Base-by-base conservation (phyloP, 2,888 invertebrate species). In the Aplocera efformata region DNA sequence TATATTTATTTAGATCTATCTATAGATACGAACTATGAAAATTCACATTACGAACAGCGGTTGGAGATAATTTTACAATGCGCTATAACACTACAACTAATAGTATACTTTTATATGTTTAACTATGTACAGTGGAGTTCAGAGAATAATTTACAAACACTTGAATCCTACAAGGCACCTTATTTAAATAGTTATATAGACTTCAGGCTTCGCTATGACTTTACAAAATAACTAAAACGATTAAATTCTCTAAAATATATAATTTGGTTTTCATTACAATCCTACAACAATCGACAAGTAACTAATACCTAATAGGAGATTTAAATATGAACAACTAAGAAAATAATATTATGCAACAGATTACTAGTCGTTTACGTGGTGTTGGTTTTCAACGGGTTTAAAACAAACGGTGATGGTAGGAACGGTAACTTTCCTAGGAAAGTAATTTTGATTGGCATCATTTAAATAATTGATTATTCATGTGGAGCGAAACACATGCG, bases 381-480 rank as follows among this genome's bases (percentile, higher is more conserved):
- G 79, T 75, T 79, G 75, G 74, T 69, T 70, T 71, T 67, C 63
- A 62, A 64, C 55, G 54, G 56, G 52, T 55, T 54, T 61, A 61
- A 58, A 59, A 53, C 60, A 55, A 50, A 52, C 37, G 35, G 42
- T 50, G 42, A 48, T 51, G 50, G 40, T 48, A 68, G 51, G 62
- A 62, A 58, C 60, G 63, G n/a, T n/a, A 64, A 54, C 60, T 68
- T 63, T 72, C 69, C 66, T 60, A 65, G 76, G 79, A 79, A 75
- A 76, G 75, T 70, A 38, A 65, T 70, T 78, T 74, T 76, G 76
- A 80, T 81, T 79, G 77, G 72, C 65, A 61, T 72, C 62, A 84
- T 88, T 85, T 84, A 68, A 85, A 85, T 86, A 85, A 85, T 86
- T 85, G 80, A 79, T 85, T 88, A 88, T 88, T 86, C 85, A 86